phyloP scores from a whole-genome alignment of 2,797 vertebrate species.

The Eulemur albifrons region DNA sequence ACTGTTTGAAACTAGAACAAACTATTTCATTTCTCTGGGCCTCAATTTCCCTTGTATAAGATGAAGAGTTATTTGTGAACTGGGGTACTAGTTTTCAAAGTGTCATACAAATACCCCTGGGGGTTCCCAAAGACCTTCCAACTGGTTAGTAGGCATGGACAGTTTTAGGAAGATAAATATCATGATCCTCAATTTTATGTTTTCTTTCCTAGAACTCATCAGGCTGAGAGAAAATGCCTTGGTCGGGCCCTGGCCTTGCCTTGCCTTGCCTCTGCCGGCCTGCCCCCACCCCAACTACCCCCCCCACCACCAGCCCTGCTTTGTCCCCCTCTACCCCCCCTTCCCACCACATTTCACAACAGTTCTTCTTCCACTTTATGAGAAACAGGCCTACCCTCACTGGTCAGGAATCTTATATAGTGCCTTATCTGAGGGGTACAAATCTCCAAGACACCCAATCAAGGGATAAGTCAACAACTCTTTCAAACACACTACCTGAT shows the following conservation, averaged over 20 bases:
- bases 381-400: background rate
- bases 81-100: background rate
- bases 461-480: background rate
- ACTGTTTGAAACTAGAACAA: background rate
- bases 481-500: background rate
- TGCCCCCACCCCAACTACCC: no score
- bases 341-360: background rate
- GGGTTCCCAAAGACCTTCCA: background rate
- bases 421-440: background rate
- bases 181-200: background rate
- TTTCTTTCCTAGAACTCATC: background rate
- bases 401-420: background rate
- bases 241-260: no score
- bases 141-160: background rate
- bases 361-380: background rate
- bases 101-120: background rate
- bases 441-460: background rate
- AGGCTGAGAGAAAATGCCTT: background rate
- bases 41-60: background rate
- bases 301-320: accelerated
- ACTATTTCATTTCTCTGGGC: background rate
- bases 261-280: no score
- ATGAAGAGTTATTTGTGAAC: background rate
- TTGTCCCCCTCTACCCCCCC: background rate
- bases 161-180: background rate